phyloP scores from a whole-genome alignment of 37 sponge, comb jelly and placozoan species.

The Cladorhizidae sp. region DNA sequence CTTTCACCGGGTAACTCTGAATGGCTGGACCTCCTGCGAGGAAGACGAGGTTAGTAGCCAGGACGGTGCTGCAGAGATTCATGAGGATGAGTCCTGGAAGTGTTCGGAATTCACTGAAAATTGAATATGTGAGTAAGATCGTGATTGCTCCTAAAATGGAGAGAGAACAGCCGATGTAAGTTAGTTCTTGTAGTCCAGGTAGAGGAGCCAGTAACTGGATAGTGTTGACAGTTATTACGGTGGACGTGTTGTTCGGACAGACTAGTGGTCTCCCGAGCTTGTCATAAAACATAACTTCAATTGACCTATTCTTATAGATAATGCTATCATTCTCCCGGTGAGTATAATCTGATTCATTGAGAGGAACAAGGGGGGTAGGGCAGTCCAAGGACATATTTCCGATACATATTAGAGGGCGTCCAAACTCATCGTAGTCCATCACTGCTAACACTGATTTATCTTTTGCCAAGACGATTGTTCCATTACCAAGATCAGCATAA shows the following conservation, averaged over 20 bases:
- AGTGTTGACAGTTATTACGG: constrained; percentile 5
- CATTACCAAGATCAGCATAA: constrained; percentile 3
- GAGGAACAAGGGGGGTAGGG: not conserved
- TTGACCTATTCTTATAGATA: not conserved
- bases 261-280: not conserved
- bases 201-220: not conserved
- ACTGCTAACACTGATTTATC: constrained; percentile 3
- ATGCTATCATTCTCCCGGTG: constrained; percentile 5
- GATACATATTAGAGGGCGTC: constrained; percentile 8
- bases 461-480: constrained; percentile 5
- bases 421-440: not conserved
- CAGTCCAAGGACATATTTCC: constrained; percentile 1
- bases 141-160: constrained; percentile 38
- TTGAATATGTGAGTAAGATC: constrained; percentile 46
- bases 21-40: constrained; percentile 15
- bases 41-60: constrained; percentile 35
- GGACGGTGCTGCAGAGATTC: constrained; percentile 40
- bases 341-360: constrained; percentile 10
- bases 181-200: constrained; percentile 18
- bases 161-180: constrained; percentile 59
- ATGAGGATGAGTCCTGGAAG: constrained; percentile 40
- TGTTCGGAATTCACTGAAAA: constrained; percentile 55
- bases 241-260: constrained; percentile 15
- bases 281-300: not conserved
- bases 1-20: not conserved